Percentiles rank a stretch among this genome's conserved stretches.
Conservation (phyloP, 2,113 vertebrate genomes). For the Gila orcuttii region DNA sequence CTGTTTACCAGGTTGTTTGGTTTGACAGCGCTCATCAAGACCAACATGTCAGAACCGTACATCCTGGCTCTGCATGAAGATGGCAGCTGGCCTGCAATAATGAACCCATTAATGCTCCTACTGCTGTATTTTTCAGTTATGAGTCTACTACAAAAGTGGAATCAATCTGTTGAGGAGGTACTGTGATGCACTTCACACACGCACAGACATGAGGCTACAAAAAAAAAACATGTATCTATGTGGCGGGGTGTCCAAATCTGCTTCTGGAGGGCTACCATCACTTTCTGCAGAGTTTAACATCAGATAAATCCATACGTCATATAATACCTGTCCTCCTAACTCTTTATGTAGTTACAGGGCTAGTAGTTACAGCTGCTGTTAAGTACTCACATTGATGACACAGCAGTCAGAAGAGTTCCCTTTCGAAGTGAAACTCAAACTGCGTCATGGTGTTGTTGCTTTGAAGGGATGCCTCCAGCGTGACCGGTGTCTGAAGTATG, state of each 20-base stretch:
- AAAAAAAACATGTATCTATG: not conserved
- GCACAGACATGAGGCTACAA: not conserved
- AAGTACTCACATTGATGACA: too few species aligned
- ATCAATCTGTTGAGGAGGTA: constrained; percentile 61
- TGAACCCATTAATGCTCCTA: constrained; percentile 78
- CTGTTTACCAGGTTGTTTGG: constrained; percentile 76
- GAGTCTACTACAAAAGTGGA: constrained; percentile 76
- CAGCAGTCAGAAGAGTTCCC: too few species aligned
- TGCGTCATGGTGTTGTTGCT: too few species aligned
- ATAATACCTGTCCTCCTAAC: too few species aligned
- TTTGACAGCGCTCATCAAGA: constrained; percentile 78
- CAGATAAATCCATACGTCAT: too few species aligned
- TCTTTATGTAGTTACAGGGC: too few species aligned
- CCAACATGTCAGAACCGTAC: constrained; percentile 71
- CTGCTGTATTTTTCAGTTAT: constrained; percentile 79
- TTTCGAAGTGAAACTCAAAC: too few species aligned
- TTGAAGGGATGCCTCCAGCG: too few species aligned
- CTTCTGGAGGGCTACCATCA: not conserved
- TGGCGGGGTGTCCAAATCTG: not conserved
- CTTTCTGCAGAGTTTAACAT: not conserved
- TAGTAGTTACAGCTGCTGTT: too few species aligned
- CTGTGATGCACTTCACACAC: not conserved
- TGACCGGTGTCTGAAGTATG: too few species aligned
- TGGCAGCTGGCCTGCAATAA: constrained; percentile 76
- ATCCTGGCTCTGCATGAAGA: constrained; percentile 72